Conservation (phyloP, 2,888 invertebrate species). For the Watsonalla cultraria region DNA sequence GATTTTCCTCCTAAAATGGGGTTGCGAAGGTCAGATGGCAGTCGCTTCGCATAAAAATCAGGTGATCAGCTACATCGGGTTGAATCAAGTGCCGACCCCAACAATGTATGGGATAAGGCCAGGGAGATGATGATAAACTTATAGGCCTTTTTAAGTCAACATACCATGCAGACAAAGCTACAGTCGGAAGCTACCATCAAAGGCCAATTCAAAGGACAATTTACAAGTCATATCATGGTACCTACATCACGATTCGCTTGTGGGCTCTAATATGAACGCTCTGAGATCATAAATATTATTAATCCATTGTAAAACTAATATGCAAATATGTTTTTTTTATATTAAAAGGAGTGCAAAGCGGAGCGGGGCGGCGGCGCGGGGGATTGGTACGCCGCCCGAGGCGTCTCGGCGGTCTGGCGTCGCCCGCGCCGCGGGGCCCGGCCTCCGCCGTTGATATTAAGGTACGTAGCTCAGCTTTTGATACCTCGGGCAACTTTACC, state of each 20-base stretch:
- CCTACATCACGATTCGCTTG: slow-evolving; percentile 35
- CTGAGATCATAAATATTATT: slow-evolving; percentile 49
- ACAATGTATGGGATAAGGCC: too few relatives aligned
- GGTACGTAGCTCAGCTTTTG: slow-evolving; percentile 46
- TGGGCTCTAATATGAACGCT: slow-evolving; percentile 37
- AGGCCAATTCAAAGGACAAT: slow-evolving; percentile 14
- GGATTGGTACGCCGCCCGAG: slow-evolving; percentile 7
- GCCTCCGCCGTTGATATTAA: slow-evolving; percentile 36
- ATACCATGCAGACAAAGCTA: background rate
- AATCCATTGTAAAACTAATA: slow-evolving; percentile 2
- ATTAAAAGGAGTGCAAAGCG: slow-evolving; percentile 16
- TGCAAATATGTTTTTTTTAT: slow-evolving; percentile 28
- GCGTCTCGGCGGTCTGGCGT: slow-evolving; percentile 19
- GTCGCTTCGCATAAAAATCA: too few relatives aligned
- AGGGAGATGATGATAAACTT: too few relatives aligned
- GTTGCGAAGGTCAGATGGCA: too few relatives aligned
- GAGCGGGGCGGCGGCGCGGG: slow-evolving; percentile 17
- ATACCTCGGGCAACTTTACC: slow-evolving; percentile 44
- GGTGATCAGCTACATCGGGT: too few relatives aligned
- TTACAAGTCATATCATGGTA: slow-evolving; percentile 10
- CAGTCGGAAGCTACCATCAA: background rate
- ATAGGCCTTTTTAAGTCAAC: too few relatives aligned
- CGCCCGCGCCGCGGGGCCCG: slow-evolving; percentile 11
- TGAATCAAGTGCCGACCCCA: too few relatives aligned
- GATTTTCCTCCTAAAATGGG: too few relatives aligned